Evolutionary conservation across 2,888 invertebrate species (phyloP), one percentile per base, ranked within the genome.

Genomic region (Apodemia hepburni): DNA sequence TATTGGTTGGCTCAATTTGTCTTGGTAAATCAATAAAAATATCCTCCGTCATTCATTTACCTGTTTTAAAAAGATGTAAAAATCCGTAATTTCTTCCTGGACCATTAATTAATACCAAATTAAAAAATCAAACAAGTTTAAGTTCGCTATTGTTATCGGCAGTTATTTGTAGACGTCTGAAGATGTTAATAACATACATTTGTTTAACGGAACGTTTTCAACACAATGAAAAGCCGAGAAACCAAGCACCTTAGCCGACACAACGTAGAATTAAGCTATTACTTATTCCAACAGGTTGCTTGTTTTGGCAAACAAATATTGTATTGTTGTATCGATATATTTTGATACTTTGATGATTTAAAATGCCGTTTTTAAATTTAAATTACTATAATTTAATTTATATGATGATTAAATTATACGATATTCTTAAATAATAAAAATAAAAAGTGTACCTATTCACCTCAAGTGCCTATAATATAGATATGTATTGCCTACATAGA

Each of bases 181-280:
- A 68, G 72, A 73, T 64, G 71, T 67, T 87, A 88, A 88, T 87
- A 85, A 86, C 84, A 87, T 80, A 72, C 71, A 85, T 82, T 84
- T 77, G 79, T 71, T 80, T 80, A 79, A 80, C 78, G 79, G 71
- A 75, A 70, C 75, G 70, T 71, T 73, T 71, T 70, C 67, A 70
- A 75, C 68, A 71, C 71, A 76, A 68, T 69, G 71, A 72, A 62
- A 67, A 87, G 88, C 87, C 73, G 90, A 88, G 86, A 89, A 90
- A 71, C 75, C 81, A 86, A 82, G 79, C 90, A 90, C 90, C 87
- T 91, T 78, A 71, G 68, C 69, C 70, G 72, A 73, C 70, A 70
- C 72, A 87, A 82, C 84, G 74, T 90, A 70, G 81, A 87, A 91
- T 90, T 91, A 91, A 90, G 90, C 89, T 90, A 90, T 91, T 91